phyloP scores from a whole-genome alignment of 2,888 invertebrate species.

The Helobdella robusta region DNA sequence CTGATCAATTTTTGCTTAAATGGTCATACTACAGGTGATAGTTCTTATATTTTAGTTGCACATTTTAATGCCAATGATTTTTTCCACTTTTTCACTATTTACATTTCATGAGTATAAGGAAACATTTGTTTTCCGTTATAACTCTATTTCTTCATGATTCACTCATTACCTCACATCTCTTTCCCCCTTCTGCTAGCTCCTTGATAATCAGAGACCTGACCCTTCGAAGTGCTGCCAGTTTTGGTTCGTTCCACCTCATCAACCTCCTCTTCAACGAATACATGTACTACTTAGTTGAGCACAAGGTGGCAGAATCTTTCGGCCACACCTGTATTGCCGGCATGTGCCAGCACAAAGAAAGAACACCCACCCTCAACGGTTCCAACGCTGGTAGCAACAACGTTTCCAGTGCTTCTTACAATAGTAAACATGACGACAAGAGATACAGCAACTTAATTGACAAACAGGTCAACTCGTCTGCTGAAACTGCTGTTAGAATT shows the following conservation, averaged over 20 bases:
- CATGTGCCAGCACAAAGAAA: constrained; percentile 56
- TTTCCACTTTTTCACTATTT: neutral
- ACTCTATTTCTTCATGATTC: neutral
- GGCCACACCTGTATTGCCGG: constrained; percentile 88
- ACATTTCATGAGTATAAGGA: neutral
- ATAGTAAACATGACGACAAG: neutral
- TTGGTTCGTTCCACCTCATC: constrained; percentile 96
- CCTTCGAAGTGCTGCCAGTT: constrained; percentile 86
- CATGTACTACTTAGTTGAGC: constrained; percentile 95
- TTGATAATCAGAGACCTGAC: constrained; percentile 96
- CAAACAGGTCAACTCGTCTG: too few relatives aligned
- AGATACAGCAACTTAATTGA: neutral
- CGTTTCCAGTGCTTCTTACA: neutral
- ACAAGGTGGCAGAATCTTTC: constrained; percentile 81
- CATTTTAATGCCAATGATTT: neutral
- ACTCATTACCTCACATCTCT: neutral
- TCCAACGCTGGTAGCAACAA: neutral
- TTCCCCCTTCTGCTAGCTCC: constrained; percentile 57
- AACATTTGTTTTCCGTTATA: neutral
- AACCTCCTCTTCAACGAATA: constrained; percentile 95
- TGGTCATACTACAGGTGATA: constrained; percentile 90
- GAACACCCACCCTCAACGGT: neutral
- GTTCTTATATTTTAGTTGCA: neutral
- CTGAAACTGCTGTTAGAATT: too few relatives aligned
- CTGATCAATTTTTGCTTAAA: constrained; percentile 80